Conservation (phyloP, 2,113 vertebrate species). For the Pelecanus crispus region DNA sequence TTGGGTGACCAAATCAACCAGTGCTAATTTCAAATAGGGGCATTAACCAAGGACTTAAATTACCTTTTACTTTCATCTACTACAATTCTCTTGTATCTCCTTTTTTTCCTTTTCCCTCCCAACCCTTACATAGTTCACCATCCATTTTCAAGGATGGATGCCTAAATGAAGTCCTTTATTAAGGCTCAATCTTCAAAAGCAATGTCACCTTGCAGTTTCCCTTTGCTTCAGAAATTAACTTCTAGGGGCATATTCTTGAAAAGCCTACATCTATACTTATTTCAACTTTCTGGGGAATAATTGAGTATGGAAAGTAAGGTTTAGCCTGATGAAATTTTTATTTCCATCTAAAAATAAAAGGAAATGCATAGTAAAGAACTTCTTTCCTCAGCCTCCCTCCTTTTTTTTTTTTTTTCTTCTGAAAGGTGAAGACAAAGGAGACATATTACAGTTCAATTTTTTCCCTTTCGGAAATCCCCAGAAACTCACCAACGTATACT, state of each 20-base stretch:
- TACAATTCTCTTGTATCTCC: neutral
- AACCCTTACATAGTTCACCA: neutral
- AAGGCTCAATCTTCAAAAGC: constrained; percentile 17
- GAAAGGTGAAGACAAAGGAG: neutral
- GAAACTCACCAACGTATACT: neutral
- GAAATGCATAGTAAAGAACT: constrained; percentile 8
- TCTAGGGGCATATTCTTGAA: constrained; percentile 2
- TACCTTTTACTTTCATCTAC: neutral
- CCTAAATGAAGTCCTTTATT: constrained; percentile 20
- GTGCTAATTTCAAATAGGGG: neutral
- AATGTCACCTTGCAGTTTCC: neutral
- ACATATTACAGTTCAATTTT: neutral
- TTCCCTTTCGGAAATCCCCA: neutral
- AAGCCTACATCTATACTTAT: constrained; percentile 19
- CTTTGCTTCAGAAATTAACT: constrained; percentile 22
- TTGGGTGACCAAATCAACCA: neutral
- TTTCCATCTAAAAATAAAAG: constrained; percentile 30
- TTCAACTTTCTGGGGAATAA: constrained; percentile 34
- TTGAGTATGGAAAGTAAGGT: constrained; percentile 25
- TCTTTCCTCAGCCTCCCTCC: neutral
- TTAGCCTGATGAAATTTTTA: constrained; percentile 44
- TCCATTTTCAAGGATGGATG: constrained; percentile 26
- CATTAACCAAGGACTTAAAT: neutral
- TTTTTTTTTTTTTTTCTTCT: neutral
- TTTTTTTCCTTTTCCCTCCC: neutral